Percentiles rank a stretch among this genome's conserved stretches.
These are phyloP conservation scores for Tenthredo notha DNA, from an alignment of 2,888 invertebrate species.

Conservation along the genomic window DNA sequence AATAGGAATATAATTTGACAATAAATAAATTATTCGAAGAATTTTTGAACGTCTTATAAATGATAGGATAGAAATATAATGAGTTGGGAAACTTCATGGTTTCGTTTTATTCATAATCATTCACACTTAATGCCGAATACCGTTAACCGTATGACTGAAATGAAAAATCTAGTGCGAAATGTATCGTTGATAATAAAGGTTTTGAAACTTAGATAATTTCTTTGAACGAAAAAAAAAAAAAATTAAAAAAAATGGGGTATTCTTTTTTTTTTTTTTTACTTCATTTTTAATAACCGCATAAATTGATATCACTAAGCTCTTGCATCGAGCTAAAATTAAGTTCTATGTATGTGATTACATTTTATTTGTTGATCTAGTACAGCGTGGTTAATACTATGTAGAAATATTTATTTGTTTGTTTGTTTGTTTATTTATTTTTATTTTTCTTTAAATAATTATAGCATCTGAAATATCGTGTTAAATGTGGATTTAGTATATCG, in stretches of 20 bases:
- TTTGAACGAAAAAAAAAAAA: neutral
- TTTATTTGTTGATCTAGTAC: constrained; percentile 20
- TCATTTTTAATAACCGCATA: neutral
- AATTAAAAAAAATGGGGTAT: no score
- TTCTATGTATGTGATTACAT: neutral
- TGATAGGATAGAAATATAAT: neutral
- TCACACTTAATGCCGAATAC: neutral
- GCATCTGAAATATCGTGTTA: neutral
- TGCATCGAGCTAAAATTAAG: neutral
- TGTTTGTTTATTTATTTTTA: neutral
- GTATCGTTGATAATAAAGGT: neutral
- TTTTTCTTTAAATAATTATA: neutral
- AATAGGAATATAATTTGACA: neutral
- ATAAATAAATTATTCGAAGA: neutral
- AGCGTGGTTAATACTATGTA: constrained; percentile 9
- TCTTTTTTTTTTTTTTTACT: no score
- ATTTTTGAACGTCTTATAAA: neutral
- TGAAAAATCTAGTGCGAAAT: neutral
- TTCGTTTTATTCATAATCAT: neutral
- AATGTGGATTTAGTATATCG: neutral
- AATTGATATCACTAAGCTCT: neutral
- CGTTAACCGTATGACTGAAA: neutral
- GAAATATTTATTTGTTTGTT: neutral
- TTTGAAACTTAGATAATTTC: neutral
- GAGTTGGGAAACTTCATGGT: neutral